Evolutionary conservation across 1,140 invertebrate species (phyloP).

Genomic region (Tyrophagus putrescentiae): DNA sequence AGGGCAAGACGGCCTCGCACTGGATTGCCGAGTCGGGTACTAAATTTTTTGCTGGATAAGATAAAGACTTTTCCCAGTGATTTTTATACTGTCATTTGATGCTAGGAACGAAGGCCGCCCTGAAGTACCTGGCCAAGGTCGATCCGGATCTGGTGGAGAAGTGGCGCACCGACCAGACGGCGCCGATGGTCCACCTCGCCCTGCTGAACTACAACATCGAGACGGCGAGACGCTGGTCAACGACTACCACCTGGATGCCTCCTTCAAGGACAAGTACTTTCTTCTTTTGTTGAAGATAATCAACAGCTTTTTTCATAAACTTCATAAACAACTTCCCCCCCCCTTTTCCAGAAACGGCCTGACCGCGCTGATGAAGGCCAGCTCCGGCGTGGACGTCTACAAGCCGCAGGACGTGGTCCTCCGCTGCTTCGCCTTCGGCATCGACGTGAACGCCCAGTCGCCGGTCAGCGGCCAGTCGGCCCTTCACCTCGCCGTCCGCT

Average conservation of each 20-base stretch:
- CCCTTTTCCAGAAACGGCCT: not conserved
- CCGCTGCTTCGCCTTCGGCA: not conserved
- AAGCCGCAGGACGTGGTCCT: constrained; percentile 1
- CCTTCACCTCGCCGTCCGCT: not conserved
- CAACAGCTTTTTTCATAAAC: not conserved
- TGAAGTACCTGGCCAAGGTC: not conserved
- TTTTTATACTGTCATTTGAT: not conserved
- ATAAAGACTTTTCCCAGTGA: not conserved
- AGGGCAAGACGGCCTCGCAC: not conserved
- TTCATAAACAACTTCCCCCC: not conserved
- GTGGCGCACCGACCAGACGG: not conserved
- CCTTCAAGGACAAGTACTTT: not conserved
- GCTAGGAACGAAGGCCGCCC: not conserved
- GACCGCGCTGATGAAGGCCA: not conserved
- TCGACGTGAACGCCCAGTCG: not conserved
- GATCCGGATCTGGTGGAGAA: not conserved
- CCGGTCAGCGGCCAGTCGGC: not conserved
- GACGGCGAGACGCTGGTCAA: not conserved
- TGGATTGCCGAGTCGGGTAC: not conserved
- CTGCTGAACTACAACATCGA: not conserved
- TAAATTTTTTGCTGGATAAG: too few relatives aligned
- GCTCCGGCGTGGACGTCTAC: not conserved
- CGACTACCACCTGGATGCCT: not conserved
- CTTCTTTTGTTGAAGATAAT: too few relatives aligned
- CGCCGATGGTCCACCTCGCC: not conserved